Evolutionary conservation across 1,140 invertebrate genomes (phyloP).

Genomic region (Papilio helenus): DNA sequence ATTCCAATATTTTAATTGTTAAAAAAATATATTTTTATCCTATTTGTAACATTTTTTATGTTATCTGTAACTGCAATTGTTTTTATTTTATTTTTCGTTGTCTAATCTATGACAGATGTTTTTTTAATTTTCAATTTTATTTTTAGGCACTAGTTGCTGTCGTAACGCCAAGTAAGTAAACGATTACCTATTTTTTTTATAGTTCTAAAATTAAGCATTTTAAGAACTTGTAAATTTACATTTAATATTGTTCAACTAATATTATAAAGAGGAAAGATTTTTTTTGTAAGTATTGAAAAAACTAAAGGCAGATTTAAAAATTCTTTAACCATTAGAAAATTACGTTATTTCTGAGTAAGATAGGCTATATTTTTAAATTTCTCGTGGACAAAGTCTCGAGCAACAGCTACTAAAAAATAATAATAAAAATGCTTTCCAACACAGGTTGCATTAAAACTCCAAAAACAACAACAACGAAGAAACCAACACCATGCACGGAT

Average conservation of each 20-base stretch:
- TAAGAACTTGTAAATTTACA: no score
- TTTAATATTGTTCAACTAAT: no score
- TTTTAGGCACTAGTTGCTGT: background rate
- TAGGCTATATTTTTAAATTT: no score
- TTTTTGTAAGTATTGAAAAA: no score
- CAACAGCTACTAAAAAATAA: background rate
- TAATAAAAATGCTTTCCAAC: background rate
- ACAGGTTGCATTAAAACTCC: background rate
- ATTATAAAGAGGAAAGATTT: no score
- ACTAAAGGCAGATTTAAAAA: no score
- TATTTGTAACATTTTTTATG: background rate
- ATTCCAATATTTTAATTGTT: background rate
- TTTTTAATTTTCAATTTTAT: background rate
- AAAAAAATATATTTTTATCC: background rate
- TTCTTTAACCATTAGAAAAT: no score
- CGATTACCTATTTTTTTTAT: background rate
- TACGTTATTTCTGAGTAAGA: no score
- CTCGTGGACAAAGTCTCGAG: no score
- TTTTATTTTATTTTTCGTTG: background rate
- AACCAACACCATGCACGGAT: background rate
- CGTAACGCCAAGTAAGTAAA: background rate
- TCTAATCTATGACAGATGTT: background rate
- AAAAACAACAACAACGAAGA: slow-evolving; percentile 9
- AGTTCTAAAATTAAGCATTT: no score
- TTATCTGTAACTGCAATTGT: background rate